Conservation (phyloP, 1,140 invertebrate species). For the Cecropterus lyciades region DNA sequence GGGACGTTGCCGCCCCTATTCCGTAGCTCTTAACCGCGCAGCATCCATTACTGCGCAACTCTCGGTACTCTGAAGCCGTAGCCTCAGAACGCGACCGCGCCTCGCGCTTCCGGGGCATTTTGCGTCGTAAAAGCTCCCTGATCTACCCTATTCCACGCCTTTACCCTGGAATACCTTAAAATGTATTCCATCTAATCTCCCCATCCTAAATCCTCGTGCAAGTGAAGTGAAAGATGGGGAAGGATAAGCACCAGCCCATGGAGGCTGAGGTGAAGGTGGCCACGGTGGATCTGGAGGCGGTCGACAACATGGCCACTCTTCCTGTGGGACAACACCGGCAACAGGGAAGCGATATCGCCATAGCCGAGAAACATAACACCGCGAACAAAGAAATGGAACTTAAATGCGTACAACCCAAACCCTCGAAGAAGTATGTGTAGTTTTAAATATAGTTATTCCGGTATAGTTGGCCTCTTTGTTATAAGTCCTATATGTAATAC, state of each 20-base stretch:
- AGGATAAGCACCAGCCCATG: constrained; percentile 77
- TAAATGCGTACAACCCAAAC: constrained; percentile 92
- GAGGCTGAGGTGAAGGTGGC: constrained; percentile 92
- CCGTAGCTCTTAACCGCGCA: constrained; percentile 61
- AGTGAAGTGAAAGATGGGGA: constrained; percentile 72
- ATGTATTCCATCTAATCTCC: constrained; percentile 53
- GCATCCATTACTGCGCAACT: constrained; percentile 81
- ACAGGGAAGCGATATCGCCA: constrained; percentile 87
- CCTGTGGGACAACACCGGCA: constrained; percentile 89
- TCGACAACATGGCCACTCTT: constrained; percentile 93
- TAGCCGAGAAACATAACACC: constrained; percentile 91
- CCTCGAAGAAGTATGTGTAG: constrained; percentile 89
- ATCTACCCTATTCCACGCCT: constrained; percentile 49
- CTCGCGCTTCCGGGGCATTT: constrained; percentile 70
- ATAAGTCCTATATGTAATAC: too few species aligned
- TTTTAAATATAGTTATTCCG: background rate
- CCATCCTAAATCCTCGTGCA: constrained; percentile 64
- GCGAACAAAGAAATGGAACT: constrained; percentile 94
- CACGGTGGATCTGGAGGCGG: constrained; percentile 92
- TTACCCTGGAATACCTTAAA: constrained; percentile 49
- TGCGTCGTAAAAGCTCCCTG: constrained; percentile 27
- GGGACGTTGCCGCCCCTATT: constrained; percentile 71
- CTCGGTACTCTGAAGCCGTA: constrained; percentile 63
- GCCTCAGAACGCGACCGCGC: constrained; percentile 61
- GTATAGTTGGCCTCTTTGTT: too few species aligned